Evolutionary conservation across 1,140 invertebrate species (phyloP), one percentile per base, ranked within the genome.

Genomic region (Pseudachorutes palmiensis): DNA sequence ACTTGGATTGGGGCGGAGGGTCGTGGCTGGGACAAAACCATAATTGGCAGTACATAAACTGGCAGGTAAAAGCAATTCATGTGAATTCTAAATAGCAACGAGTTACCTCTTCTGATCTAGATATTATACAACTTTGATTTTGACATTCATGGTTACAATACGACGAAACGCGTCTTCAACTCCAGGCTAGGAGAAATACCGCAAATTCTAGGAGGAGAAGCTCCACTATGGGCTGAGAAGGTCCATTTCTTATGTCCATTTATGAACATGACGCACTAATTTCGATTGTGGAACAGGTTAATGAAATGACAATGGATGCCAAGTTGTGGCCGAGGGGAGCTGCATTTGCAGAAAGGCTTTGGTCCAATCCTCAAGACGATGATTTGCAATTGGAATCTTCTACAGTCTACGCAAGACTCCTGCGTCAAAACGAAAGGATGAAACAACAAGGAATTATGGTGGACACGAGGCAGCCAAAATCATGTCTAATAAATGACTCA

Each of bases 191-290:
- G 51, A 24, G 51, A 55, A 14, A 55, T 55, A 16, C 51, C 5
- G 41, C 67, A 55, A 51, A 58, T 67, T 19, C 51, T 72, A 9
- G 72, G 72, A 28, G 72, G 65, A n/a, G 70, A 72, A 32, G 72
- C 64, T 26, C 61, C 67, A 0, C 30, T 71, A 19, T 71, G 69
- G 69, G 48, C 69, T 16, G 69, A 71, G 63, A 68, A 73, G 71
- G 86, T 88, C 41, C 36, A 51, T 22, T 41, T 36, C 19, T 62
- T 2, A 48, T 49, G 2, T 30, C 22, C 58, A 29, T 29, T 33
- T 62, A 24, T 9, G 16, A 22, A 32, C 2, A 5, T 31, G 16
- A 30, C 9, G 36, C 26, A 9, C 22, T 62, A 19, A 28, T 30
- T 65, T 65, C 12, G 30, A 45, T 24, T 66, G 12, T 33, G 41